A percentile compares a stretch with the other conserved stretches of the same genome.
Evolutionary conservation across 2,113 vertebrate genomes (phyloP).

Genomic region (Indri indri): DNA sequence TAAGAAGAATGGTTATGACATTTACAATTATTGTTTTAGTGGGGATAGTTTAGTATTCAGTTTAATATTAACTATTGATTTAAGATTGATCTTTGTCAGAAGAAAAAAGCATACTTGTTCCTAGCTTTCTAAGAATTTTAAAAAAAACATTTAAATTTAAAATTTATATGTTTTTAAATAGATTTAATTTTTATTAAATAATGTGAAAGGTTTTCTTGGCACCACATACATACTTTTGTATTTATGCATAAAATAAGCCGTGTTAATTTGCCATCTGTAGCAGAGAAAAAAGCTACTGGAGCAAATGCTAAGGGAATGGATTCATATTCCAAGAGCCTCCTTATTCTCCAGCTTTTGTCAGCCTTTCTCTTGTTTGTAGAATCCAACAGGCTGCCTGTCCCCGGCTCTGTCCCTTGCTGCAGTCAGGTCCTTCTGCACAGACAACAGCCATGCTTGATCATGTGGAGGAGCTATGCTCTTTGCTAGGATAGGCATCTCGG

Average conservation of each 20-base stretch:
- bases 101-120: background rate
- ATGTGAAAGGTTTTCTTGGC: conserved; percentile 32
- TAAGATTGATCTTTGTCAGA: background rate
- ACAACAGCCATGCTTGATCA: conserved; percentile 79
- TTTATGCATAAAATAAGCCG: conserved; percentile 28
- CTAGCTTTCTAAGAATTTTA: background rate
- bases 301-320: background rate
- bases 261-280: background rate
- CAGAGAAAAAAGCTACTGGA: background rate
- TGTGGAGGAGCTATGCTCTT: conserved; percentile 97
- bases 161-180: background rate
- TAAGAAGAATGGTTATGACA: background rate
- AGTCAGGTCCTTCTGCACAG: background rate
- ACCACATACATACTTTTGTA: background rate
- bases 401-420: background rate
- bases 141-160: background rate
- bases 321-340: background rate
- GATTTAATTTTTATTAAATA: conserved; percentile 79
- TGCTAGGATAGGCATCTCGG: conserved; percentile 97
- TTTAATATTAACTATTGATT: too few relatives aligned
- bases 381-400: background rate
- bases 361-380: background rate
- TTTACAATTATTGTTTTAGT: background rate
- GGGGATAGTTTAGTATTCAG: too few relatives aligned
- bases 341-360: background rate